Evolutionary conservation across 92 coral and sea anemone genomes (phyloP).

Genomic region (Parazoanthus darwini): DNA sequence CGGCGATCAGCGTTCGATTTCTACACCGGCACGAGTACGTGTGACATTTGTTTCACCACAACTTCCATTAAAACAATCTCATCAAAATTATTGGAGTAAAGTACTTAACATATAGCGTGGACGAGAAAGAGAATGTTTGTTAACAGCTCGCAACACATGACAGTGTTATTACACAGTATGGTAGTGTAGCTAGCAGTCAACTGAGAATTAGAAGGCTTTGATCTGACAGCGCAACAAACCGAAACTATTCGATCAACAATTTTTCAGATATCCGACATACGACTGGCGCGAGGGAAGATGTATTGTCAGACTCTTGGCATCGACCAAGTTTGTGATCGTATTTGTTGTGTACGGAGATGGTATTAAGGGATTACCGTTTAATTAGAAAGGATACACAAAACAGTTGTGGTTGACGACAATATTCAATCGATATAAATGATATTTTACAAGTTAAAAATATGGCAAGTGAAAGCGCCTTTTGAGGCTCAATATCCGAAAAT

Average conservation of each 20-base stretch:
- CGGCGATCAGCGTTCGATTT: not conserved
- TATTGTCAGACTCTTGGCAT: not conserved
- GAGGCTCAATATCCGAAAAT: slow-evolving; percentile 30
- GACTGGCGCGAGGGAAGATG: not conserved
- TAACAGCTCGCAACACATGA: slow-evolving; percentile 4
- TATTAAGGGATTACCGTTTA: slow-evolving; percentile 28
- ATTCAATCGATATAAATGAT: slow-evolving; percentile 28
- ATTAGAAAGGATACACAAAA: slow-evolving; percentile 7
- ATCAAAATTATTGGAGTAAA: slow-evolving; percentile 3
- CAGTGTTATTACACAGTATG: not conserved
- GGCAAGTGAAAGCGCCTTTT: slow-evolving; percentile 20
- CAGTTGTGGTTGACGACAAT: slow-evolving; percentile 3
- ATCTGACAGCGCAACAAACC: not conserved
- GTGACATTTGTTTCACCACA: not conserved
- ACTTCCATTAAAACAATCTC: not conserved
- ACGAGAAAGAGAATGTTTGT: slow-evolving; percentile 14
- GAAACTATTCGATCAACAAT: slow-evolving; percentile 14
- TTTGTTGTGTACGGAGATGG: not conserved
- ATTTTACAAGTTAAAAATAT: slow-evolving; percentile 11
- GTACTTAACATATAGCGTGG: not conserved
- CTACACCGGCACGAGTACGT: not conserved
- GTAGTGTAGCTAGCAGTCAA: not conserved
- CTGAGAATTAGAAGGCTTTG: not conserved
- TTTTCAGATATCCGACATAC: slow-evolving; percentile 22
- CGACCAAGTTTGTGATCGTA: not conserved